Conservation (phyloP, 2,113 vertebrate species). For the Callospermophilus lateralis region DNA sequence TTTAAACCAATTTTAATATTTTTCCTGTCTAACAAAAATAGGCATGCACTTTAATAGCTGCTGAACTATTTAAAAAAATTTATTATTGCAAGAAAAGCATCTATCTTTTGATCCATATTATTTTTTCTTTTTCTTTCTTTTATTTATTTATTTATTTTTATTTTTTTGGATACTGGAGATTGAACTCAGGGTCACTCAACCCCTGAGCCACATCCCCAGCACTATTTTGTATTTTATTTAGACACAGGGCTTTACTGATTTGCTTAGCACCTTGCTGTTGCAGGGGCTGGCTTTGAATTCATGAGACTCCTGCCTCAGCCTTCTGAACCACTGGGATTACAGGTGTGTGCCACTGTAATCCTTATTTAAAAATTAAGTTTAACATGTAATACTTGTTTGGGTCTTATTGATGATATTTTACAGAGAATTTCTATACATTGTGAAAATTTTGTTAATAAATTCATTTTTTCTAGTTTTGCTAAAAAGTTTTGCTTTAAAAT, state of each 20-base stretch:
- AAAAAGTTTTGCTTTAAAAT: constrained; percentile 19
- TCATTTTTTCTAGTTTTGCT: background rate
- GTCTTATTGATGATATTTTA: background rate
- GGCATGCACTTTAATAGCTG: background rate
- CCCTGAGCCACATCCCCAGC: no score
- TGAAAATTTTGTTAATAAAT: background rate
- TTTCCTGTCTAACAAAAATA: background rate
- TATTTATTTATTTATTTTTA: no score
- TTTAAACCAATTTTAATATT: background rate
- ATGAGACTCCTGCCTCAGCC: no score
- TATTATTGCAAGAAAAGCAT: background rate
- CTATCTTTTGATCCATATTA: background rate
- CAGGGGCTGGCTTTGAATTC: no score
- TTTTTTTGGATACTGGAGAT: no score
- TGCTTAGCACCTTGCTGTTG: no score
- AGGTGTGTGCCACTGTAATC: background rate
- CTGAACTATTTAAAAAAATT: background rate
- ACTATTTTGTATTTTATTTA: no score
- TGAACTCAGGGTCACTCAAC: no score
- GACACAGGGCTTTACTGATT: no score
- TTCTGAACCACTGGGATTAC: no score
- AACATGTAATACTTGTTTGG: background rate
- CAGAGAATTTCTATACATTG: background rate
- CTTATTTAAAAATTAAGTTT: background rate
- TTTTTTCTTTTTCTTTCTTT: no score